Evolutionary conservation across 2,888 invertebrate genomes (phyloP).

Genomic region (Aporophyla lueneburgensis): DNA sequence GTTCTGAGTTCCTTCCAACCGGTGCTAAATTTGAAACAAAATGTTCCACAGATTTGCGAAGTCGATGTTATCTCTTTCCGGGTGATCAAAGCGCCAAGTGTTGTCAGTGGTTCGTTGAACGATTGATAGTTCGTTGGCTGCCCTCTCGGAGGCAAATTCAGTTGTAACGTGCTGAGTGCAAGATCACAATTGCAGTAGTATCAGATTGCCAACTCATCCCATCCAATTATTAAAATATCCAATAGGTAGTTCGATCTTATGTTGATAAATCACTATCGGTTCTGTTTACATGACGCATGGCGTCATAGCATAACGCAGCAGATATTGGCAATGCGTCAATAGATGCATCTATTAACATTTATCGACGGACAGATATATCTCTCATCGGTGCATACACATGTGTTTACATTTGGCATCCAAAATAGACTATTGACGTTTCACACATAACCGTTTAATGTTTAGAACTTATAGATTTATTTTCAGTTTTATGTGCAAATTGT

Average conservation of each 20-base stretch:
- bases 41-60: constrained; percentile 5
- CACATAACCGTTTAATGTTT: constrained; percentile 13
- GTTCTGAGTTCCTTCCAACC: neutral
- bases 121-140: constrained; percentile 58
- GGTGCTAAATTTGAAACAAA: neutral
- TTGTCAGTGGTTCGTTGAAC: constrained; percentile 54
- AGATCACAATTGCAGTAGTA: constrained; percentile 41
- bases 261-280: constrained; percentile 45
- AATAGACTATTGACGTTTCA: constrained; percentile 54
- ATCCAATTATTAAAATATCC: constrained; percentile 31
- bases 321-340: constrained; percentile 64
- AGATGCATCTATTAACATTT: constrained; percentile 57
- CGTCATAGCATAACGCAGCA: constrained; percentile 49
- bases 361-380: constrained; percentile 55
- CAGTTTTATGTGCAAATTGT: constrained; percentile 9
- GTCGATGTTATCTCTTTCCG: constrained; percentile 1
- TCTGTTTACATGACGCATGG: constrained; percentile 56
- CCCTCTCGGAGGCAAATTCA: constrained; percentile 26
- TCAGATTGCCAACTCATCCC: constrained; percentile 48
- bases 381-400: constrained; percentile 50
- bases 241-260: constrained; percentile 20
- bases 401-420: constrained; percentile 63
- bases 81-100: constrained; percentile 10
- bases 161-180: constrained; percentile 31
- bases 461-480: neutral